Percentiles rank a stretch among this genome's conserved stretches.
These are phyloP conservation scores for Bombus turneri DNA, from an alignment of 1,140 invertebrate genomes.

Conservation along the genomic window DNA sequence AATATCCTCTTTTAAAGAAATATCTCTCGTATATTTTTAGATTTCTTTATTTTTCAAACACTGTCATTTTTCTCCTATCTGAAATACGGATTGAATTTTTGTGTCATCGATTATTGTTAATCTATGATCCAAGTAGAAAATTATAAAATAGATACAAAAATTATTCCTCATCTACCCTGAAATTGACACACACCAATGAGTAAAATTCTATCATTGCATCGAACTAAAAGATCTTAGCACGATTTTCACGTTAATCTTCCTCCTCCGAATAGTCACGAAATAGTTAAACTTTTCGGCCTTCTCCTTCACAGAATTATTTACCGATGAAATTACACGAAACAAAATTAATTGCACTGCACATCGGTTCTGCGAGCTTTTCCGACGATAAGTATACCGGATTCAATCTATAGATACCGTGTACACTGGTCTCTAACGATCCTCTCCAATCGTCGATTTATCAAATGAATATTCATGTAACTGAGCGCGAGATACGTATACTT, in stretches of 20 bases:
- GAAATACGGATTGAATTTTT: no score
- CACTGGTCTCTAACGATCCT: conserved; percentile 16
- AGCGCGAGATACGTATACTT: background rate
- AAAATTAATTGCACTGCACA: conserved; percentile 7
- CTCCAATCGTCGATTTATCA: conserved; percentile 28
- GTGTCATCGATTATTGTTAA: no score
- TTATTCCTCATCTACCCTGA: no score
- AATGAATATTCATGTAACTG: conserved; percentile 41
- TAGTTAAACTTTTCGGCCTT: background rate
- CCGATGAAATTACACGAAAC: background rate
- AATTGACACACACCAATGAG: no score
- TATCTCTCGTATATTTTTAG: no score
- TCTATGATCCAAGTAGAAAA: no score
- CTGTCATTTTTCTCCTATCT: no score
- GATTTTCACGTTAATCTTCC: background rate
- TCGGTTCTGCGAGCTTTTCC: background rate
- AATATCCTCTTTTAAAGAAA: no score
- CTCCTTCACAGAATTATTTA: background rate
- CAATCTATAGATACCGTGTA: background rate
- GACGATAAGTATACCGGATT: background rate
- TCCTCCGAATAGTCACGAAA: background rate
- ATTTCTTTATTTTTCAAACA: no score
- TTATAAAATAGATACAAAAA: no score
- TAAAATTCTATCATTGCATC: no score
- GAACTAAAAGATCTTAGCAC: no score